Evolutionary conservation across 1,140 invertebrate species (phyloP), one percentile per base, ranked within the genome.

Genomic region (Leguminivora glycinivorella): DNA sequence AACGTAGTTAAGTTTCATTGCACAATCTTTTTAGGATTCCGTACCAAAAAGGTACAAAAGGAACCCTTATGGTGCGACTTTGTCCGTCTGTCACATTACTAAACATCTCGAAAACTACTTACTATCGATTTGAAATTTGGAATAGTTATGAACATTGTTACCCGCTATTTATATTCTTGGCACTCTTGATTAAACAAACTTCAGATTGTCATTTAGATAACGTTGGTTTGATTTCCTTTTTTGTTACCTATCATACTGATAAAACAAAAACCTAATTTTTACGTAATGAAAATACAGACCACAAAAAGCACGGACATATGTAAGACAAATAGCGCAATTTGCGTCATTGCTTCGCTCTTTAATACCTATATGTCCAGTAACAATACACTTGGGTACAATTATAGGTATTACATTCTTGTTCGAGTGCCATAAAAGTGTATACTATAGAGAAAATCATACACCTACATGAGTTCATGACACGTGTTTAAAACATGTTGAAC

Each of bases 271-370:
- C 10, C 14, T 4, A 34, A 1, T 34, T 34, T 34, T 34, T 34
- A 34, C 2, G 14, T 17, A 9, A 3, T 22, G 19, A 22, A 63
- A 63, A 63, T 31, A 1, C 14, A 31, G 9, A 29, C n/a, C 58
- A 22, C 26, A 24, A 26, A 26, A 60, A 60, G 25, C 56, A 24
- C 14, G 10, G 14, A 26, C 56, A 9, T 17, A 22, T 10, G 24
- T n/a, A 31, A 14, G 58, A 63, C 58, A 63, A 63, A 31, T 63
- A 12, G 25, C 5, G 22, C 25, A 2, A 63, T 63, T 63, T 63
- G 58, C 58, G 58, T 63, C 58, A 63, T 29, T n/a, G 58, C 25
- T 6, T 17, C 6, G 47, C 19, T 43, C 0, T 4, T 14, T 38
- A 38, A 43, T 12, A 43, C 40, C n/a, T 43, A 43, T 17, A 43